Conservation (phyloP, 2,797 vertebrate genomes). For the Astyanax mexicanus region DNA sequence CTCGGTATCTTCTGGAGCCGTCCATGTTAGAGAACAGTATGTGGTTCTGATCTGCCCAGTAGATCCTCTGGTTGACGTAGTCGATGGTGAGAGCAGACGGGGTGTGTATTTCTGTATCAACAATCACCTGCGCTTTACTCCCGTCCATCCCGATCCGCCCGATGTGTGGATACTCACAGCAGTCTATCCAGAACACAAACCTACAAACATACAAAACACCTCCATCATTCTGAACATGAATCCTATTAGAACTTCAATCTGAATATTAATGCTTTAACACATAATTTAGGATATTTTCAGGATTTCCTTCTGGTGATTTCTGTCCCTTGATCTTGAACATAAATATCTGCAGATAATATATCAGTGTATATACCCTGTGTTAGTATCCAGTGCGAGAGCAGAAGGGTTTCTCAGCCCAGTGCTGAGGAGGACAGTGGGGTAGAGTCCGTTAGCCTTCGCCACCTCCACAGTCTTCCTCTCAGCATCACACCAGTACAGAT, state of each 20-base stretch:
- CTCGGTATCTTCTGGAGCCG: constrained; percentile 81
- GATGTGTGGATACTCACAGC: constrained; percentile 84
- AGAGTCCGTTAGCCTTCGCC: constrained; percentile 87
- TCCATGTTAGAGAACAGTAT: constrained; percentile 87
- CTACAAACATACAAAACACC: constrained; percentile 59
- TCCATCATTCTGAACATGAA: neutral
- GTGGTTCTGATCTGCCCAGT: constrained; percentile 86
- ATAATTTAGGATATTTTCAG: neutral
- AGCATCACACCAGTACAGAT: constrained; percentile 88
- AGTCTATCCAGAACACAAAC: constrained; percentile 89
- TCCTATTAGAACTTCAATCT: no score
- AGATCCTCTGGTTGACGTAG: constrained; percentile 85
- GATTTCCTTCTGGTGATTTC: no score
- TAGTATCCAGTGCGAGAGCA: constrained; percentile 82
- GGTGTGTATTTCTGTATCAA: constrained; percentile 81
- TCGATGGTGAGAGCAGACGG: constrained; percentile 86
- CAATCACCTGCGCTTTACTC: constrained; percentile 77
- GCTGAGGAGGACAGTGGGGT: constrained; percentile 83
- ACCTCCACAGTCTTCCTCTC: constrained; percentile 88
- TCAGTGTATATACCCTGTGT: constrained; percentile 69
- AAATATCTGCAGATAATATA: no score
- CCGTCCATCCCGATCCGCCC: constrained; percentile 88
- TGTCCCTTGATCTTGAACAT: no score
- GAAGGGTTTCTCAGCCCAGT: constrained; percentile 83
- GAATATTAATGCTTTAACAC: neutral